phyloP scores from a whole-genome alignment of 2,888 invertebrate species.

The Parnassius mnemosyne region DNA sequence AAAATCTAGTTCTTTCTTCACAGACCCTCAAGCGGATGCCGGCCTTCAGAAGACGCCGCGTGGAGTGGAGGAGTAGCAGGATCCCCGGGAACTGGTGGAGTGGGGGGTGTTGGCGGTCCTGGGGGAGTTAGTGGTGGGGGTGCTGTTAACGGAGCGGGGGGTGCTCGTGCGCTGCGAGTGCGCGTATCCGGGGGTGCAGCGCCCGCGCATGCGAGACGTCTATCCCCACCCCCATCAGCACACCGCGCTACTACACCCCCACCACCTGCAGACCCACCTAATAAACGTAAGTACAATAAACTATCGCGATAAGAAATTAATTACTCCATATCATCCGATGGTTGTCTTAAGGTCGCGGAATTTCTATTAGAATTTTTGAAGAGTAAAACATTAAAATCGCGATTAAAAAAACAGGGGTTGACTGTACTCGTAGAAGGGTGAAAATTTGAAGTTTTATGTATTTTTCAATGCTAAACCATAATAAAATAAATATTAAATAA shows the following conservation, averaged over 20 bases:
- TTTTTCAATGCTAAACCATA: too few relatives aligned
- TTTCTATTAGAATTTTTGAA: too few relatives aligned
- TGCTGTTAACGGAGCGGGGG: conserved; percentile 42
- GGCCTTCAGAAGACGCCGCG: conserved; percentile 58
- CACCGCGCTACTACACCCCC: conserved; percentile 70
- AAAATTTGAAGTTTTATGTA: too few relatives aligned
- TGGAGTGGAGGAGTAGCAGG: conserved; percentile 50
- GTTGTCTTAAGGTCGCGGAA: too few relatives aligned
- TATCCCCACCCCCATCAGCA: conserved; percentile 71
- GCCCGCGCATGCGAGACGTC: conserved; percentile 66
- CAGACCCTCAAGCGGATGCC: conserved; percentile 70
- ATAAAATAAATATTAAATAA: too few relatives aligned
- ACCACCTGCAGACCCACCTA: conserved; percentile 27
- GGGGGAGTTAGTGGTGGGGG: conserved; percentile 45
- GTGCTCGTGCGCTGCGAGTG: conserved; percentile 64
- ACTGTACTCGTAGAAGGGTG: too few relatives aligned
- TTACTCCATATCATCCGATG: too few relatives aligned
- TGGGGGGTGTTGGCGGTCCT: conserved; percentile 16
- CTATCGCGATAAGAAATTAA: too few relatives aligned
- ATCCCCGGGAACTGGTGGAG: conserved; percentile 44
- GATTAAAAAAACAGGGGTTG: too few relatives aligned
- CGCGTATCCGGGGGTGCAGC: conserved; percentile 56
- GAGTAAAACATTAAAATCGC: too few relatives aligned
- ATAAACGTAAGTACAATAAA: conserved; percentile 12
- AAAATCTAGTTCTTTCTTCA: not conserved